Conservation (phyloP, 2,113 vertebrate species). For the Cyphomyrus discorhynchus region DNA sequence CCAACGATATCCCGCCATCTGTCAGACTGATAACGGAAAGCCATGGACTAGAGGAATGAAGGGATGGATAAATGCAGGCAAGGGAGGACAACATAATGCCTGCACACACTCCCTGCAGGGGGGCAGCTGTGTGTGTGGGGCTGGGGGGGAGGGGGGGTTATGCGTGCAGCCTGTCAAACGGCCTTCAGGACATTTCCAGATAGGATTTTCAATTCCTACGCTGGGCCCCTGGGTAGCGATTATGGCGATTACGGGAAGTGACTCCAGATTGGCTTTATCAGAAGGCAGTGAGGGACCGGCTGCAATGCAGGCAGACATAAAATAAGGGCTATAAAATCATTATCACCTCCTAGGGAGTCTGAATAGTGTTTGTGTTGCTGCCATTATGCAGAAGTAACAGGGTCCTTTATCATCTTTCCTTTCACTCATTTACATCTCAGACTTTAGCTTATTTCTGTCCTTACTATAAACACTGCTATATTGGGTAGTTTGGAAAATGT, state of each 20-base stretch:
- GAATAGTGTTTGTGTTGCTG: background rate
- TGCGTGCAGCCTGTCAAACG: background rate
- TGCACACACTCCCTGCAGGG: background rate
- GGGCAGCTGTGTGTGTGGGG: background rate
- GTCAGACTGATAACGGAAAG: constrained; percentile 61
- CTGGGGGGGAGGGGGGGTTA: background rate
- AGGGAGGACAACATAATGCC: background rate
- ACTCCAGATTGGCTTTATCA: background rate
- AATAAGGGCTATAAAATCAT: background rate
- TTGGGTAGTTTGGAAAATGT: background rate
- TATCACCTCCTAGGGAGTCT: background rate
- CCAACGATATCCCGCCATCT: constrained; percentile 64
- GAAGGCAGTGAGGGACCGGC: background rate
- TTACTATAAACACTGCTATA: background rate
- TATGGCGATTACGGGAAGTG: background rate
- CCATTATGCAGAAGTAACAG: background rate
- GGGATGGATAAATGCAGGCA: constrained; percentile 62
- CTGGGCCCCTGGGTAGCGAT: background rate
- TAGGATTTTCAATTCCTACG: background rate
- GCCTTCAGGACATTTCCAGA: background rate
- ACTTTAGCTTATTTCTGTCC: background rate
- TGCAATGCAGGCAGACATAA: constrained; percentile 10
- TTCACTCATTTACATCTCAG: background rate
- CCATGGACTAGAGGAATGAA: constrained; percentile 60
- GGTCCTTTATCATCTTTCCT: background rate